Evolutionary conservation across 2,888 invertebrate species (phyloP).

Genomic region (Nymphalis polychloros): DNA sequence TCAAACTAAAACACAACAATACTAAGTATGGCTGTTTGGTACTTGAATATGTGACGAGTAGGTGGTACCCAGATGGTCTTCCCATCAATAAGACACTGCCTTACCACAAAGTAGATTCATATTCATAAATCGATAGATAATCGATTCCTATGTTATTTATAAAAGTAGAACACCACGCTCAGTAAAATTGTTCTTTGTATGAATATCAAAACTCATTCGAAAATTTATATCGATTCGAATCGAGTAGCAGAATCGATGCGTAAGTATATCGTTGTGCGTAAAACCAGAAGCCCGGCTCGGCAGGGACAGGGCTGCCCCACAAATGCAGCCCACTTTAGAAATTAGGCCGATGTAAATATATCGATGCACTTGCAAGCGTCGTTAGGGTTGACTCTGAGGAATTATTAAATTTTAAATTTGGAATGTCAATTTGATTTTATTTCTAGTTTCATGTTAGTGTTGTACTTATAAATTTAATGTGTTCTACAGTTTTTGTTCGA

Average conservation of each 20-base stretch:
- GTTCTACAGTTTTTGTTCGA: no score
- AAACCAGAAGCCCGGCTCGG: conserved; percentile 34
- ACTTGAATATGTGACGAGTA: no score
- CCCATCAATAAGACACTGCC: no score
- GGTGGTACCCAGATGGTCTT: no score
- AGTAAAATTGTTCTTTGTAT: background rate
- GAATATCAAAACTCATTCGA: background rate
- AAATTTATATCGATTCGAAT: conserved; percentile 3
- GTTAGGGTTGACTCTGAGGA: conserved; percentile 53
- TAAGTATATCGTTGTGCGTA: conserved; percentile 15
- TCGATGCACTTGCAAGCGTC: conserved; percentile 74
- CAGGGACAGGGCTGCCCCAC: conserved; percentile 74
- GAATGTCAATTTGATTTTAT: background rate
- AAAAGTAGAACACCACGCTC: background rate
- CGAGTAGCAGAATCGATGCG: background rate
- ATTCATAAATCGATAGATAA: background rate
- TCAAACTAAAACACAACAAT: no score
- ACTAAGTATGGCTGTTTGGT: no score
- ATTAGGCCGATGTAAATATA: conserved; percentile 79
- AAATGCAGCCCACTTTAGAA: conserved; percentile 81
- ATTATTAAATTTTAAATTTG: background rate
- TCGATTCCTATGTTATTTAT: background rate
- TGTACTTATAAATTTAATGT: no score
- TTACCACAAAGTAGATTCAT: background rate
- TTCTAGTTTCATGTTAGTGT: no score